Base-by-base conservation (phyloP, 2,888 invertebrate genomes). In the Hoplodrina ambigua region DNA sequence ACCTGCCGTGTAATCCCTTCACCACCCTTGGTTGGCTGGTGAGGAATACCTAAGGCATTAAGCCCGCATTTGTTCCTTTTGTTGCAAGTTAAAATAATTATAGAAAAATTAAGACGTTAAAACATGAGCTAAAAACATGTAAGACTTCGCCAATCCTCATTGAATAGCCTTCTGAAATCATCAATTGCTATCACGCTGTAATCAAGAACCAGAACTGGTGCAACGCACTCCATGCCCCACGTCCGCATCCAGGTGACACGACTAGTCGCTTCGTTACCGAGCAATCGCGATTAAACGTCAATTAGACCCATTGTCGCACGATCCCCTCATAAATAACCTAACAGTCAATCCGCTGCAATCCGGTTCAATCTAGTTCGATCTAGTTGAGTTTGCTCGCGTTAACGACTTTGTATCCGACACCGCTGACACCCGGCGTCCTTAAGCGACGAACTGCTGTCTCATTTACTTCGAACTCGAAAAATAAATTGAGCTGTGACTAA, bases 271-370 rank as follows among this genome's bases (percentile, higher is more conserved):
- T 92, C 91, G 91, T 91, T 92, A 92, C 88, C 76, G 82, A 80
- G 77, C 72, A 84, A 92, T 92, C 93, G 89, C 91, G 93, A 94
- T 93, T 92, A 91, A 88, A 92, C 92, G 94, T 94, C 94, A 94
- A 93, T 94, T 94, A 93, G 90, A 90, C 78, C 89, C 90, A 93
- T 94, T 94, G 94, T 94, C 93, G 92, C 90, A 86, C 88, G 87
- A 84, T 85, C 80, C 85, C 78, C 87, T 90, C 90, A 88, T 92
- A 92, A 93, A 94, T 92, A 93, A 92, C 87, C 85, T 83, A 86
- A 89, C 88, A 85, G 88, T 88, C 87, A 87, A 86, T 87, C 87
- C 85, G 80, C 86, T 85, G 82, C 85, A 84, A 86, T 88, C 87
- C 87, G 85, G 89, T 88, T 85, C 70, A 78, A 72, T 78, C 82